Evolutionary conservation across 2,797 vertebrate genomes (phyloP).

Genomic region (Bradypodion ventrale): DNA sequence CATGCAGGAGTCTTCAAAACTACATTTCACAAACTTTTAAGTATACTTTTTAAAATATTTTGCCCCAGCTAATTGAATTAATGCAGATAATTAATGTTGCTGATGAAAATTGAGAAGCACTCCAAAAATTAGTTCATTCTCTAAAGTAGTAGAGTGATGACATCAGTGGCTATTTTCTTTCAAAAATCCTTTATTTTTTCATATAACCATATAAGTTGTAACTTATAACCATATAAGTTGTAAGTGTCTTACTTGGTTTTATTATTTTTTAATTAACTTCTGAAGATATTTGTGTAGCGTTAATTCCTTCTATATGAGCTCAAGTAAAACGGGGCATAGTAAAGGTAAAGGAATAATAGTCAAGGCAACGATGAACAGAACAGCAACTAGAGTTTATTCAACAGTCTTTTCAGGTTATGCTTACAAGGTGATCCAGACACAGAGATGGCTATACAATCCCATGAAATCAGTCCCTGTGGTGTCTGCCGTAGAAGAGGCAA

Average conservation of each 20-base stretch:
- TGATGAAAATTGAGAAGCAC: neutral
- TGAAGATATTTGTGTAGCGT: slow-evolving; percentile 13
- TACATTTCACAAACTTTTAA: neutral
- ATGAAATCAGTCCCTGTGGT: no score
- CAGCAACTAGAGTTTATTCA: no score
- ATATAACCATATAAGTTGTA: no score
- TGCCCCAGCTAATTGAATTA: slow-evolving; percentile 19
- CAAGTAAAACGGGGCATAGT: slow-evolving; percentile 2
- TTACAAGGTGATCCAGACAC: no score
- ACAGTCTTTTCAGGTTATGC: no score
- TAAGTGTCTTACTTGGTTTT: slow-evolving; percentile 38
- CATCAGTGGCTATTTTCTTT: slow-evolving; percentile 14
- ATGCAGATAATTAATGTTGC: slow-evolving; percentile 2
- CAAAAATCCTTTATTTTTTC: slow-evolving; percentile 11
- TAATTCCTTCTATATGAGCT: slow-evolving; percentile 3
- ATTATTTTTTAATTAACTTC: slow-evolving; percentile 45
- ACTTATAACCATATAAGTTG: neutral
- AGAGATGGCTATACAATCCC: no score
- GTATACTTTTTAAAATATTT: slow-evolving; percentile 24
- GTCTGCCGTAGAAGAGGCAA: no score
- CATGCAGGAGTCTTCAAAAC: slow-evolving; percentile 10
- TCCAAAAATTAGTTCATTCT: slow-evolving; percentile 11
- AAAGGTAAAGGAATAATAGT: no score
- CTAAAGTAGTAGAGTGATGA: slow-evolving; percentile 3
- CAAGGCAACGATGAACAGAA: no score